phyloP scores from a whole-genome alignment of 2,888 invertebrate species.

The Lottia gigantea region DNA sequence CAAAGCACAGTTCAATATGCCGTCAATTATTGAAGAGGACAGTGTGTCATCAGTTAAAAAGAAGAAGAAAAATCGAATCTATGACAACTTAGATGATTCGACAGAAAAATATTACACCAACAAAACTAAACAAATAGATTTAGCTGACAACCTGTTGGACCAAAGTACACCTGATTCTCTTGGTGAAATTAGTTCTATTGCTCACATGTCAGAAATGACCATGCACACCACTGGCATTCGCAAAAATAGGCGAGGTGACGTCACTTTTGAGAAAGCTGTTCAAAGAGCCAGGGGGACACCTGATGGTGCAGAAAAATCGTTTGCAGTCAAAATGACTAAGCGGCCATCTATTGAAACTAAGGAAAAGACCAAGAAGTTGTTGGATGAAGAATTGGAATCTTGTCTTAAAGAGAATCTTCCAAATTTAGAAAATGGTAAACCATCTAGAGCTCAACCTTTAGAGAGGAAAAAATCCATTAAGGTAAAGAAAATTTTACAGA shows the following conservation, averaged over 20 bases:
- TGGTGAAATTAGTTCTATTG: constrained; percentile 58
- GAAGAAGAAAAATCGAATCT: constrained; percentile 16
- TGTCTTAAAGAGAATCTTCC: constrained; percentile 15
- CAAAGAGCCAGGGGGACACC: constrained; percentile 57
- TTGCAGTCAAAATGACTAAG: constrained; percentile 35
- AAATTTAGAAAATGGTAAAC: constrained; percentile 18
- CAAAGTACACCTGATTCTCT: constrained; percentile 49
- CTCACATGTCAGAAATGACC: constrained; percentile 46
- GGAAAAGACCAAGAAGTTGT: constrained; percentile 21
- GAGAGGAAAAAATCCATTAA: constrained; percentile 48
- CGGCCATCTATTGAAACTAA: constrained; percentile 23
- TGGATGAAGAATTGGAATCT: constrained; percentile 21
- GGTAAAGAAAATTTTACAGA: constrained; percentile 23
- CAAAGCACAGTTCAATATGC: constrained; percentile 33
- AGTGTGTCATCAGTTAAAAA: constrained; percentile 33
- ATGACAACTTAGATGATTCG: constrained; percentile 21
- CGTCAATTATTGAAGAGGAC: constrained; percentile 36
- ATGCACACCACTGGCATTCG: constrained; percentile 35
- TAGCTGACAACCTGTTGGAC: constrained; percentile 16
- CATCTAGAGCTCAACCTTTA: constrained; percentile 28
- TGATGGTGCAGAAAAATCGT: constrained; percentile 59
- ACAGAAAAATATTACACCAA: constrained; percentile 19
- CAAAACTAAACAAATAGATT: constrained; percentile 13
- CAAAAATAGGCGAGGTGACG: constrained; percentile 36
- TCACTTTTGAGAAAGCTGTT: constrained; percentile 59